Percentiles rank a stretch among this genome's conserved stretches.
Evolutionary conservation across 2,888 invertebrate species (phyloP).

Genomic region (Scaptomyza parva): DNA sequence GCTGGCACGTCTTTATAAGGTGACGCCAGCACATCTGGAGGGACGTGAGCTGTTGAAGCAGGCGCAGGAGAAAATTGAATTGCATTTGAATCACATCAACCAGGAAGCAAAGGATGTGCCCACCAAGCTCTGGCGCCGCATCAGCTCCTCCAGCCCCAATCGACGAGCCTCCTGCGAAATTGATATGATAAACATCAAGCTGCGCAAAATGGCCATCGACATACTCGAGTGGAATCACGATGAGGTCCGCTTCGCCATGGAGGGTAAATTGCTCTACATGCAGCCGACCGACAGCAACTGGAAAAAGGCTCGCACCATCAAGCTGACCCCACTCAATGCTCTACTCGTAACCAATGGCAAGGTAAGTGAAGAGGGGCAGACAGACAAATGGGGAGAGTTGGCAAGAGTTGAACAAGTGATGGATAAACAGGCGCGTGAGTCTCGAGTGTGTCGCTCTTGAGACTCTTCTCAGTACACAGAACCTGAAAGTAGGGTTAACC

Average conservation of each 20-base stretch:
- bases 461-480: background rate
- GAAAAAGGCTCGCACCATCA: constrained; percentile 95
- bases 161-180: constrained; percentile 92
- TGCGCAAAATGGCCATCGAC: constrained; percentile 97
- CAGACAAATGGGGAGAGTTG: background rate
- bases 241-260: constrained; percentile 95
- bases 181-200: constrained; percentile 94
- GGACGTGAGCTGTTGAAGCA: constrained; percentile 93
- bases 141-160: constrained; percentile 90
- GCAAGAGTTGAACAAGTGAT: background rate
- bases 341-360: constrained; percentile 96
- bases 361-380: constrained; percentile 86
- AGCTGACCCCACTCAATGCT: constrained; percentile 94
- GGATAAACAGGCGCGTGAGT: constrained; percentile 6
- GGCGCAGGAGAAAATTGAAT: constrained; percentile 96
- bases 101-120: constrained; percentile 96
- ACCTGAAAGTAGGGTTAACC: background rate
- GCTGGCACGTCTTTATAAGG: constrained; percentile 94
- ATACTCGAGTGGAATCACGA: constrained; percentile 97
- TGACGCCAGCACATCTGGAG: constrained; percentile 93
- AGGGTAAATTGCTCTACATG: constrained; percentile 94
- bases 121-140: constrained; percentile 95
- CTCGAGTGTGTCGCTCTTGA: constrained; percentile 6
- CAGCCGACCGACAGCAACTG: constrained; percentile 96
- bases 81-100: constrained; percentile 97